phyloP scores from a whole-genome alignment of 2,888 invertebrate genomes.

The Orchesella flavescens region DNA sequence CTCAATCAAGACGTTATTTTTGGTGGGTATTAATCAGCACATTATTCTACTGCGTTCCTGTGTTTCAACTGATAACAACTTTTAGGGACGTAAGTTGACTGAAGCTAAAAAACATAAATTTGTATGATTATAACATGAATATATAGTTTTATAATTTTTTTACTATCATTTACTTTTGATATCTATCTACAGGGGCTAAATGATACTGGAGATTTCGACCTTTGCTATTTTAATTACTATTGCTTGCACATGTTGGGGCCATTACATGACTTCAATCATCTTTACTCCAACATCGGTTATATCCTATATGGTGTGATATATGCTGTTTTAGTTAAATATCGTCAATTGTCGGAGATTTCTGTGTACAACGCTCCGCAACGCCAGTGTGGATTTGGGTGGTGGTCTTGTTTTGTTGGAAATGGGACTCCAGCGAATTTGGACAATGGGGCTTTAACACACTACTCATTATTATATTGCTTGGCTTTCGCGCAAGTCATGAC shows the following conservation, averaged over 20 bases:
- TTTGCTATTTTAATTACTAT: slow-evolving; percentile 92
- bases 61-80: slow-evolving; percentile 77
- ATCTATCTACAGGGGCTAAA: slow-evolving; percentile 80
- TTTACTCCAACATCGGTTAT: slow-evolving; percentile 89
- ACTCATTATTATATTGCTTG: slow-evolving; percentile 63
- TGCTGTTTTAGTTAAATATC: slow-evolving; percentile 80
- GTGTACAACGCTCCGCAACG: too few relatives aligned
- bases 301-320: slow-evolving; percentile 85
- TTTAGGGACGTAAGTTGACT: slow-evolving; percentile 75
- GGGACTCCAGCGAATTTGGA: too few relatives aligned
- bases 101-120: too few relatives aligned
- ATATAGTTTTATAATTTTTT: too few relatives aligned
- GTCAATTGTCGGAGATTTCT: slow-evolving; percentile 73
- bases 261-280: slow-evolving; percentile 89
- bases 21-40: slow-evolving; percentile 69
- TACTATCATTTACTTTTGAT: too few relatives aligned
- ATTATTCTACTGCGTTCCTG: slow-evolving; percentile 77
- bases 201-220: slow-evolving; percentile 87
- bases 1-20: slow-evolving; percentile 52
- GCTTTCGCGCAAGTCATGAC: slow-evolving; percentile 63
- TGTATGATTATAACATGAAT: too few relatives aligned
- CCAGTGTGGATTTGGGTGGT: too few relatives aligned
- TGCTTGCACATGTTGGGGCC: slow-evolving; percentile 87
- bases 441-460: slow-evolving; percentile 53
- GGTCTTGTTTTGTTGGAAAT: too few relatives aligned